Base-by-base conservation (phyloP, 2,797 vertebrate genomes). In the Gephyroberyx darwinii region DNA sequence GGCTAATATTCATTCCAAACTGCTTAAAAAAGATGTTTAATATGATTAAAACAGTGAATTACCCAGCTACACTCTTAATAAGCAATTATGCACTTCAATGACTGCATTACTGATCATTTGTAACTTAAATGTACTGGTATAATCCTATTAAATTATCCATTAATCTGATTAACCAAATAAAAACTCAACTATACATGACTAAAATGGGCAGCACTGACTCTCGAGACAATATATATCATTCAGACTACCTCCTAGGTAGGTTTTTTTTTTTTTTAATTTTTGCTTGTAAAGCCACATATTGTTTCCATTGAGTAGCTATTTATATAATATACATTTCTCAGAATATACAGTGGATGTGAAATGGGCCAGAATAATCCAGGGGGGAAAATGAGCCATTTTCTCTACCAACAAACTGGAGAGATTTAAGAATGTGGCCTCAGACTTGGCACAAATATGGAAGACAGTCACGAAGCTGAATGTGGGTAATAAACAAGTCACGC, bases 401-500 rank as follows among this genome's bases (percentile, higher is more conserved):
- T 80, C 77, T 58, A 84, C 86, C 82, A 86, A 84, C 81, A 88
- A 88, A 87, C 65, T 65, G 83, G 72, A 86, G 82, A 81, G 84
- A 86, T 90, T 93, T 88, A 83, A 78, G 80, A 91, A 89, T 50
- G 85, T 75, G 86, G 91, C 86, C 89, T 87, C 83, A 87, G 84
- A 88, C 84, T 93, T 94, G 92, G 92, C 91, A 89, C 84, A 81
- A 81, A 83, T 69, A 75, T 72, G 76, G 77, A 69, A 78, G 89
- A 90, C 86, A 90, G 91, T 94, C 92, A 92, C 86, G 80, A 90
- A 92, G 77, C 71, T 52, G 83, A 91, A 87, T 82, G 84, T 76
- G 87, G 90, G 89, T 91, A 92, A 90, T 93, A 93, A 93, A 93
- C 56, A 75, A 93, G 92, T 93, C 92, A 93, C 74, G 86, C 90